Base-by-base conservation (phyloP, 2,113 vertebrate species). In the Vanacampus margaritifer region DNA sequence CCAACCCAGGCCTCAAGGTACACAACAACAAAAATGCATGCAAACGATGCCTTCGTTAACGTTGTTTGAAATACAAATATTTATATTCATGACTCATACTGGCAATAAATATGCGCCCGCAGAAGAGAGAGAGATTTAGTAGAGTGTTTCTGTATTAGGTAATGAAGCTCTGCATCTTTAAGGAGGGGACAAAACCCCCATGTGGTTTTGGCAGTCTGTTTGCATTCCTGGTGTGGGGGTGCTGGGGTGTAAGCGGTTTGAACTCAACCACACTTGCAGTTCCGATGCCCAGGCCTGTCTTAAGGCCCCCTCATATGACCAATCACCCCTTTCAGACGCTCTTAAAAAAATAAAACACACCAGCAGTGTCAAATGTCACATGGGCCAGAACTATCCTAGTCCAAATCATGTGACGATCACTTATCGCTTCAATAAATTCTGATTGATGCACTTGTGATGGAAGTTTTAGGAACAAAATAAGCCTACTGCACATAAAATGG, bases 1-100 rank as follows among this genome's bases (percentile, higher is more conserved):
- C 97, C 80, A 99, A 98, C 66, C 97, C 97, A 0, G 97, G 97
- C 54, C 95, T 99, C 19, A 99, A 98, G 92, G 97, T 86, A 80
- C 43, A 63, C 74, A 41, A 48, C 46, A 35, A 14, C 72, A 28
- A 26, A 74, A 68, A 43, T 23, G 28, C 4, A 53, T 23, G 19
- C 16, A 37, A 11, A 68, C 74, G 51, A 54, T 54, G n/a, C n/a
- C 51, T 50, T 54, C 51, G 23, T 57, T 61, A 36, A 65, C 24
- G 32, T 24, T 62, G 45, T 72, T 78, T 73, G 57, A 9, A 37
- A 61, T 39, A n/a, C 35, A 61, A 61, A 61, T 61, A 61, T 61
- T 36, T 21, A 5, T 11, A 23, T 39, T 12, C 21, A 23, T 23
- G 10, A 23, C 58, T n/a, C 39, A 61, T 21, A 39, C 10, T 23